A percentile compares a stretch with the other conserved stretches of the same genome.
Evolutionary conservation across 2,888 invertebrate species (phyloP).

Genomic region (Philaethria dido): DNA sequence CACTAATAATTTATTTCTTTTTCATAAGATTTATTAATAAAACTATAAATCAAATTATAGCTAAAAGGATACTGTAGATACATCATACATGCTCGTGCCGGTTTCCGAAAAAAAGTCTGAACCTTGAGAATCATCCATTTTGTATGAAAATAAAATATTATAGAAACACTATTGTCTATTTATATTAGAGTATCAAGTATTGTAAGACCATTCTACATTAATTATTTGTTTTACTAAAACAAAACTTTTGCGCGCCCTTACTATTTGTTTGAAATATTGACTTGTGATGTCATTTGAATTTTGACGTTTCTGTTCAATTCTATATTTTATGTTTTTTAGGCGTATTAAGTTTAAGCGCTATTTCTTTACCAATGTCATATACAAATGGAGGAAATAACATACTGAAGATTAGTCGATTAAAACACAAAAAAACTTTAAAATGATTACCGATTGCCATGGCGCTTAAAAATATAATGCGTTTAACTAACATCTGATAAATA

Average conservation of each 20-base stretch:
- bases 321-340: background rate
- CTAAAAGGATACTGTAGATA: slow-evolving; percentile 56
- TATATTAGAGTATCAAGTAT: background rate
- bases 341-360: background rate
- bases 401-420: too few species aligned
- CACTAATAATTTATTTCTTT: background rate
- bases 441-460: too few species aligned
- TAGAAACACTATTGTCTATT: background rate
- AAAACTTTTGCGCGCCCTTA: slow-evolving; percentile 10
- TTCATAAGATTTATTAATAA: background rate
- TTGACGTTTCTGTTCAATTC: background rate
- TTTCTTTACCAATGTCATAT: too few species aligned
- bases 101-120: slow-evolving; percentile 60
- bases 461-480: too few species aligned
- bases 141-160: background rate
- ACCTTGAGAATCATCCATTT: slow-evolving; percentile 66
- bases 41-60: background rate
- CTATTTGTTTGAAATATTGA: background rate
- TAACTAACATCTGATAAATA: too few species aligned
- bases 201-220: background rate
- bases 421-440: too few species aligned
- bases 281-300: background rate
- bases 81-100: slow-evolving; percentile 48
- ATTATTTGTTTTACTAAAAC: background rate
- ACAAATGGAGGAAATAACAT: too few species aligned